Evolutionary conservation across 2,113 vertebrate species (phyloP), one percentile per base, ranked within the genome.

Genomic region (Elephas maximus): DNA sequence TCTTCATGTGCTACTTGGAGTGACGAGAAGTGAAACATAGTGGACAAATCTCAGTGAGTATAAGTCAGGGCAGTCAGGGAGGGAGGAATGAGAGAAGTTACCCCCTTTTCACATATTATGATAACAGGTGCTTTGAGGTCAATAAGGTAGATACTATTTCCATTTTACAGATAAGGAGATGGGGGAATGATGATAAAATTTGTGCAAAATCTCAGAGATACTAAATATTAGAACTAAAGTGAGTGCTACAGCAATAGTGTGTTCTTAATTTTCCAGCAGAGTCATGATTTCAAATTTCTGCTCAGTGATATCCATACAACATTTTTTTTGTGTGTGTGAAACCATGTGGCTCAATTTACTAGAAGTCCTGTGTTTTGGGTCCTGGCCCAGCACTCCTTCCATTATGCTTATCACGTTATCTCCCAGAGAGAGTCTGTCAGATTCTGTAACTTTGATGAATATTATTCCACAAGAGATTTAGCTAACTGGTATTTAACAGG

Each of bases 301-400:
- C 67, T 94, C 74, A 82, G 20, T 93, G 92, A 37, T 94, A 76
- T 67, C 67, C 69, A 74, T 77, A 23, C n/a, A 91, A 79, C 24
- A 95, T 80, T 95, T 91, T 94, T 79, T 82, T 90, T 94, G 37
- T 37, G 37, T 37, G 37, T 96, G 37, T 87, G 84, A 95, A 97
- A 93, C 48, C 67, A 45, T 83, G 45, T 95, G 90, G 96, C 69
- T 96, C 74, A 91, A n/a, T 26, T 93, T 82, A 88, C 60, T 62
- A 93, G 83, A 93, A 80, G 21, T 44, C 69, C 15, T 78, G 83
- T 57, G 69, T 93, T 78, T 94, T 78, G 74, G 79, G 82, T 85
- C 23, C 30, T 86, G 14, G 37, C 24, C 60, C 37, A 96, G 23
- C 28, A 83, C 57, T 83, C 24, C 67, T 94, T 85, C 45, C 28